These are phyloP conservation scores for Podarcis raffonei DNA, from an alignment of 2,113 vertebrate species.

Conservation along the genomic window DNA sequence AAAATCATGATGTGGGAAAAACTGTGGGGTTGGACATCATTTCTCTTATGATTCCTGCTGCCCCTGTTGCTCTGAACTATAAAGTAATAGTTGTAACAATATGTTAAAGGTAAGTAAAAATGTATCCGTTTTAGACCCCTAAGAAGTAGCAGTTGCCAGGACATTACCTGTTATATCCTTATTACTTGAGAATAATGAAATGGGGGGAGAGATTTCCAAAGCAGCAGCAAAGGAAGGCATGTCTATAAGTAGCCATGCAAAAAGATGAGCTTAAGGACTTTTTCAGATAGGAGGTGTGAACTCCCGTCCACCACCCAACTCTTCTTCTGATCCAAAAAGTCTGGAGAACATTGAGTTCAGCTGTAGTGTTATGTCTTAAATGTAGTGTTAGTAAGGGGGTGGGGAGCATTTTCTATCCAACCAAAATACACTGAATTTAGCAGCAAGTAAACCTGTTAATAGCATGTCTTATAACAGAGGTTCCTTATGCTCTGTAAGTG, in stretches of 20 bases:
- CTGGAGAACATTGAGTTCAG: background rate
- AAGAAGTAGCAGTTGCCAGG: too few relatives aligned
- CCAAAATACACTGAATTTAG: background rate
- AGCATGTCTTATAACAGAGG: background rate
- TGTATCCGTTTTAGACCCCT: too few relatives aligned
- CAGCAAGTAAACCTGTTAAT: constrained; percentile 9
- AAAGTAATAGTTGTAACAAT: too few relatives aligned
- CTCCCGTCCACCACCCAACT: too few relatives aligned
- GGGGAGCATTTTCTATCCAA: background rate
- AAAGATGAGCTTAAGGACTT: background rate
- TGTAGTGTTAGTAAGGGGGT: background rate
- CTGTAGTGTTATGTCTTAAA: background rate
- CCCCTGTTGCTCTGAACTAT: too few relatives aligned
- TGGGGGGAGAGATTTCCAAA: background rate
- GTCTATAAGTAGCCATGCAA: background rate
- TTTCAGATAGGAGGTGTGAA: background rate
- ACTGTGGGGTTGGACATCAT: too few relatives aligned
- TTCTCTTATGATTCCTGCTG: too few relatives aligned
- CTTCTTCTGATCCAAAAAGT: background rate
- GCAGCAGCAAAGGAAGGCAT: background rate
- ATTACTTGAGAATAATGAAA: background rate
- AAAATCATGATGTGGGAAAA: too few relatives aligned
- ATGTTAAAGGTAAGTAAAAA: too few relatives aligned
- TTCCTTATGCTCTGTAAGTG: background rate
- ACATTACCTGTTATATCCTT: too few relatives aligned